These are phyloP conservation scores for Azorinus chamasolen DNA, from an alignment of 2,888 invertebrate species.

Conservation along the genomic window DNA sequence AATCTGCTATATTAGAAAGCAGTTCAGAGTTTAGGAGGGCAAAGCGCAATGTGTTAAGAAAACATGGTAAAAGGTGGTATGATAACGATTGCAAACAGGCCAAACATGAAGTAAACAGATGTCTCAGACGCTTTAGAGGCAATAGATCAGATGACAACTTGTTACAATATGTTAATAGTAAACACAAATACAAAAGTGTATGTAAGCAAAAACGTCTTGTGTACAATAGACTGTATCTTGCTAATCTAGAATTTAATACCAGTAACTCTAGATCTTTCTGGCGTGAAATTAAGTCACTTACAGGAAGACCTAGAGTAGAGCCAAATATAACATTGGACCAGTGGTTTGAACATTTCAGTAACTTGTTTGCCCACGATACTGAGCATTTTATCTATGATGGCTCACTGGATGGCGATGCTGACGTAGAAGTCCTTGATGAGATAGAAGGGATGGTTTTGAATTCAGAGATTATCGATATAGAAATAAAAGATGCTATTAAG, in stretches of 20 bases:
- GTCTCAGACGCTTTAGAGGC: conserved; percentile 1
- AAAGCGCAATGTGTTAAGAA: not conserved
- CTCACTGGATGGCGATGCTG: no score
- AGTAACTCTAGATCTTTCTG: conserved; percentile 2
- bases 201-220: not conserved
- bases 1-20: no score
- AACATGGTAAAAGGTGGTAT: not conserved
- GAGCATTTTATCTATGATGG: not conserved
- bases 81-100: not conserved
- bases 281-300: not conserved
- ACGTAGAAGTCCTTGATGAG: no score
- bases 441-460: not conserved
- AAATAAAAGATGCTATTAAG: not conserved
- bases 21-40: not conserved
- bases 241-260: not conserved
- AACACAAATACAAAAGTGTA: conserved; percentile 1
- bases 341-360: conserved; percentile 1
- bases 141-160: not conserved
- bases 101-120: not conserved
- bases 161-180: not conserved
- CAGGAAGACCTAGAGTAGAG: not conserved
- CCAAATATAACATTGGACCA: not conserved
- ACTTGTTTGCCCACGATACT: not conserved
- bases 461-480: not conserved
- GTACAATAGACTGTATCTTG: not conserved